A percentile compares a stretch with the other conserved stretches of the same genome.
phyloP scores from a whole-genome alignment of 1,140 invertebrate genomes.

The Nasonia vitripennis region DNA sequence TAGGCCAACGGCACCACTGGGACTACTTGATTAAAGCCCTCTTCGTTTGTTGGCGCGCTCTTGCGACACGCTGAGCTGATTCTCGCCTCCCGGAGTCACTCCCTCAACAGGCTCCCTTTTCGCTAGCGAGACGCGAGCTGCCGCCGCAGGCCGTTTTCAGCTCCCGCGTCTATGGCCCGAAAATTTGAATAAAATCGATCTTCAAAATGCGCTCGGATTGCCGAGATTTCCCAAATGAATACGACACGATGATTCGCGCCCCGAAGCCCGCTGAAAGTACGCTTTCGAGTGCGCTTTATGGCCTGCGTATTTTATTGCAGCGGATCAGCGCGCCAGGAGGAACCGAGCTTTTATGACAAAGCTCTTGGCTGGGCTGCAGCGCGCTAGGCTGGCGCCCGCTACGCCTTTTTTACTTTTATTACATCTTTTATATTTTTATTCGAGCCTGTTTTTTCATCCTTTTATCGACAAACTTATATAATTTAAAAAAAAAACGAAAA shows the following conservation, averaged over 20 bases:
- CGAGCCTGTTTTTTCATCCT: neutral
- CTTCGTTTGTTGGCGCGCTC: conserved; percentile 41
- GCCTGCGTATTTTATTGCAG: conserved; percentile 25
- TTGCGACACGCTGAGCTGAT: conserved; percentile 43
- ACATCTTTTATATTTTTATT: neutral
- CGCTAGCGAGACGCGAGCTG: neutral
- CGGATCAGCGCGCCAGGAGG: neutral
- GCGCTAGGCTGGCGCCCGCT: neutral
- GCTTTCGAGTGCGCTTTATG: conserved; percentile 7
- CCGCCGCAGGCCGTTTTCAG: neutral
- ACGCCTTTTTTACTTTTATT: neutral
- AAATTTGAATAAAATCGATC: conserved; percentile 52
- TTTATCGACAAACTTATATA: neutral
- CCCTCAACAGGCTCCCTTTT: neutral
- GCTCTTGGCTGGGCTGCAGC: neutral
- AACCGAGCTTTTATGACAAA: conserved; percentile 3
- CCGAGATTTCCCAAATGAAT: conserved; percentile 50
- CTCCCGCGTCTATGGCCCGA: neutral
- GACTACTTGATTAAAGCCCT: conserved; percentile 65
- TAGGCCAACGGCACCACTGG: conserved; percentile 49
- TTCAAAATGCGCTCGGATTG: neutral
- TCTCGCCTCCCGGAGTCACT: neutral
- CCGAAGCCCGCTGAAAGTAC: conserved; percentile 8
- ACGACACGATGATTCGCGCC: conserved; percentile 23
- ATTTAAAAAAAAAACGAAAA: too few species aligned